Percentiles rank a stretch among this genome's conserved stretches.
Evolutionary conservation across 2,113 vertebrate species (phyloP).

Genomic region (Oophaga pumilio): DNA sequence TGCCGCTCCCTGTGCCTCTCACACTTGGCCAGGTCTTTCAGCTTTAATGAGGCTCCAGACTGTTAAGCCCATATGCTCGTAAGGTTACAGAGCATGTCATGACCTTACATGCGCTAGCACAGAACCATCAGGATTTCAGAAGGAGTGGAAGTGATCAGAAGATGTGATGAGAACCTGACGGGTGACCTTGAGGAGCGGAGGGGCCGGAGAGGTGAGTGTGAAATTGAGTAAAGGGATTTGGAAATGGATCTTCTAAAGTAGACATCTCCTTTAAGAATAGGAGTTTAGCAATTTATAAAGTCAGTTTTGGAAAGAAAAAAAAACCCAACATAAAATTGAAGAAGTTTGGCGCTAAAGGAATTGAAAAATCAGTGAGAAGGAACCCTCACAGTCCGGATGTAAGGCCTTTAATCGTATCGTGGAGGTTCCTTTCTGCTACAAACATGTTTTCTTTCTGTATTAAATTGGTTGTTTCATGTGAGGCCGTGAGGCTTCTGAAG

Average conservation of each 20-base stretch:
- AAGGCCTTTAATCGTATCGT: background rate
- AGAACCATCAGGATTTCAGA: too few relatives aligned
- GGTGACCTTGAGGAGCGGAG: too few relatives aligned
- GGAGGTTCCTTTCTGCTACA: slow-evolving; percentile 5
- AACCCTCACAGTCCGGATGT: background rate
- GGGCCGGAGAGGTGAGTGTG: too few relatives aligned
- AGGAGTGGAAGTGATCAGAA: too few relatives aligned
- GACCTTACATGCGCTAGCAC: too few relatives aligned
- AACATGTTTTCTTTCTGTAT: slow-evolving; percentile 16
- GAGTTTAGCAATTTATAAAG: background rate
- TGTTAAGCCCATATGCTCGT: too few relatives aligned
- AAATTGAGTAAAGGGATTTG: too few relatives aligned
- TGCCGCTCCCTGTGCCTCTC: too few relatives aligned
- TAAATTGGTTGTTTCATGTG: slow-evolving; percentile 41
- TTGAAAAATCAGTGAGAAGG: background rate
- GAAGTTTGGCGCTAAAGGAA: background rate
- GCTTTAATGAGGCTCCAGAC: too few relatives aligned
- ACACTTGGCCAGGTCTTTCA: too few relatives aligned
- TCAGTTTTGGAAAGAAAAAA: background rate
- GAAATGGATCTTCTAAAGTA: background rate
- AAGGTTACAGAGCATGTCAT: too few relatives aligned
- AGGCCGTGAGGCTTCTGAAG: slow-evolving; percentile 12
- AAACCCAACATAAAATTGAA: background rate
- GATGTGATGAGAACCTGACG: too few relatives aligned
- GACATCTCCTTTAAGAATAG: background rate